These are phyloP conservation scores for Aporophyla lueneburgensis DNA, from an alignment of 2,888 invertebrate genomes.

Conservation along the genomic window DNA sequence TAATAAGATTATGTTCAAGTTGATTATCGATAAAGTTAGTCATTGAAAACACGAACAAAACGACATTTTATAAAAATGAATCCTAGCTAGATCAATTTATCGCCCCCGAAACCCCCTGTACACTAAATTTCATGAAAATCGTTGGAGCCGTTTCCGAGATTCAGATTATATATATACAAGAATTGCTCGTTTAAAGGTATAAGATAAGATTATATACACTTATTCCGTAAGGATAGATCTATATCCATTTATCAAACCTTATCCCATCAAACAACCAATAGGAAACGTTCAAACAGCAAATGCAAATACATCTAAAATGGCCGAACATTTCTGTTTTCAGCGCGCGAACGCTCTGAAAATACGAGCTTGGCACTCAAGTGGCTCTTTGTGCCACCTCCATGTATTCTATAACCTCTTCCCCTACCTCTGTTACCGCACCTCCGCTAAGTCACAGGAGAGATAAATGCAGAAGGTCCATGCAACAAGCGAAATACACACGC, in stretches of 20 bases:
- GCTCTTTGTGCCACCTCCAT: constrained; percentile 39
- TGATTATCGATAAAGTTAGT: too few species aligned
- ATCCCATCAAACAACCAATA: background rate
- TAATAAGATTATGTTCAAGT: too few species aligned
- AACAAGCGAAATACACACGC: background rate
- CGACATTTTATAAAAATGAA: too few species aligned
- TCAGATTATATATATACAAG: too few species aligned
- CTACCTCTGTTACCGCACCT: background rate
- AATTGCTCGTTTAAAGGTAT: too few species aligned
- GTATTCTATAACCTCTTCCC: constrained; percentile 14
- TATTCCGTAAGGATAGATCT: background rate
- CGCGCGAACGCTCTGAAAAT: constrained; percentile 30
- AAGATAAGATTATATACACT: too few species aligned
- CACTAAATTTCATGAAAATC: too few species aligned
- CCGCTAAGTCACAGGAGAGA: background rate
- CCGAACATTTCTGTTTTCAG: constrained; percentile 32
- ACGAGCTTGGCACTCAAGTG: constrained; percentile 35
- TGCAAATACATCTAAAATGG: constrained; percentile 22
- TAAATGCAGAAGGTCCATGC: background rate
- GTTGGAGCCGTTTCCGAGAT: too few species aligned
- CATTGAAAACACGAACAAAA: too few species aligned
- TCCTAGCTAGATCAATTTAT: too few species aligned
- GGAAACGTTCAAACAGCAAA: constrained; percentile 4
- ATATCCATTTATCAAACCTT: background rate
- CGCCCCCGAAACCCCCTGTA: too few species aligned